Base-by-base conservation (phyloP, 1,140 invertebrate species). In the Pantala flavescens region DNA sequence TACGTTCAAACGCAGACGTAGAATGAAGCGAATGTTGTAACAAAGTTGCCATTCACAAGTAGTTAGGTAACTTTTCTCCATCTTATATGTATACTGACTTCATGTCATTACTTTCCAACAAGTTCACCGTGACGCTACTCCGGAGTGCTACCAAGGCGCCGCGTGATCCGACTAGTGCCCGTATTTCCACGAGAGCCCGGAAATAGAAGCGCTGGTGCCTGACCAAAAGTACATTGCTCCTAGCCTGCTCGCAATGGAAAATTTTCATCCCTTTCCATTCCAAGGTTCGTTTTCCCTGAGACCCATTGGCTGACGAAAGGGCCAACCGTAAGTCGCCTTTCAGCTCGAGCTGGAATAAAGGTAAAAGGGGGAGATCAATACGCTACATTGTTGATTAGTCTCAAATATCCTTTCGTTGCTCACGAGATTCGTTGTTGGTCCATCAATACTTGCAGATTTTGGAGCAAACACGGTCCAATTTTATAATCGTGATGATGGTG, bases 301-400 rank as follows among this genome's bases (percentile, higher is more conserved):
- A 21, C 49, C 49, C 49, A 63, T 63, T 63, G 49, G 49, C 49
- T 63, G 49, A 16, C n/a, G 14, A 16, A 63, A 63, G 49, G 49
- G 49, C 49, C 49, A 63, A 63, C 49, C 49, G 49, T 21, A 16
- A 19, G 14, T 7, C 49, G 49, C 49, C 49, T 63, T 63, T 63
- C 49, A 63, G 49, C 14, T 63, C 49, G 49, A 63, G 49, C 49
- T 19, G 16, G 49, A 21, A 21, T 19, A 21, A 63, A 63, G 14
- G 49, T 19, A 63, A 63, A 63, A 12, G 49, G 49, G n/a, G n/a
- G 49, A 63, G 49, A 63, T 63, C 49, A 63, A 63, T 63, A 63
- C 49, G 49, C 49, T 63, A 63, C 49, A 63, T 63, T 63, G 49
- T 63, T 63, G 49, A 63, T 63, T 63, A 63, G n/a, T 63, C 49